Conservation (phyloP, 2,113 vertebrate species). For the Cnemophilus loriae region DNA sequence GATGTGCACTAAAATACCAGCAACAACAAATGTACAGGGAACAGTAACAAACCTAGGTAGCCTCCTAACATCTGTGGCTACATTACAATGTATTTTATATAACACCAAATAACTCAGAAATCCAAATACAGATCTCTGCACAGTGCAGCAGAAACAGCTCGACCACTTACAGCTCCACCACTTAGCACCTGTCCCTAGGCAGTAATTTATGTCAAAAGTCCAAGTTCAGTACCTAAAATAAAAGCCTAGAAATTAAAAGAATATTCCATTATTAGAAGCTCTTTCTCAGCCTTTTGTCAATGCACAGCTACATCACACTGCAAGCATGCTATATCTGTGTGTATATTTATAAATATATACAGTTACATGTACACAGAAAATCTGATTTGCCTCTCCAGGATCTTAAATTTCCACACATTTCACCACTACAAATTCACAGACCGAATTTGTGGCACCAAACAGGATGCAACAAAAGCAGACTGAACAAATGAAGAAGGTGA, state of each 20-base stretch:
- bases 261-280: neutral
- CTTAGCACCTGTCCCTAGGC: neutral
- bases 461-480: neutral
- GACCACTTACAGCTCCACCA: neutral
- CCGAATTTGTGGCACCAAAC: neutral
- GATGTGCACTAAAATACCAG: neutral
- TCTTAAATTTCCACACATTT: neutral
- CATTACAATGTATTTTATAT: neutral
- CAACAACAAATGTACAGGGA: neutral
- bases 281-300: neutral
- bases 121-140: neutral
- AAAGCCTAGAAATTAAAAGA: constrained; percentile 14
- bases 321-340: accelerated
- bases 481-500: neutral
- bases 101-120: neutral
- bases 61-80: neutral
- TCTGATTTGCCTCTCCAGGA: neutral
- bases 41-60: neutral
- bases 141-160: neutral
- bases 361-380: neutral
- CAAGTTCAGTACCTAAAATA: neutral
- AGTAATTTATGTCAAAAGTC: neutral
- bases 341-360: neutral
- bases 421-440: neutral
- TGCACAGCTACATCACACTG: neutral